phyloP scores from a whole-genome alignment of 2,113 vertebrate species.

The Sinocyclocheilus anshuiensis region DNA sequence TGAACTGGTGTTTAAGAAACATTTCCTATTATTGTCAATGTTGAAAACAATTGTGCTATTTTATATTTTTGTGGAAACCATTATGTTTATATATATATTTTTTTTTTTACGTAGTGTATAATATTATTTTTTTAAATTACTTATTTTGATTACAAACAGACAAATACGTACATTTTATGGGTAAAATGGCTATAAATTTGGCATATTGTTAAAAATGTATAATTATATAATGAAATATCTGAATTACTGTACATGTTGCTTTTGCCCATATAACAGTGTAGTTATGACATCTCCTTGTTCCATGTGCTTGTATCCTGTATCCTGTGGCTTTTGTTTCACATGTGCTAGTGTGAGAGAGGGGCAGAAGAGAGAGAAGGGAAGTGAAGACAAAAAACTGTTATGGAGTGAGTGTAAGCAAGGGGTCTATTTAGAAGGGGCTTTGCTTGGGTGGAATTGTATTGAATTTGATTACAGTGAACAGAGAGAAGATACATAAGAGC shows the following conservation, averaged over 20 bases:
- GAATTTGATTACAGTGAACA: conserved; percentile 42
- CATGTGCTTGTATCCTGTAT: neutral
- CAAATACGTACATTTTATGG: neutral
- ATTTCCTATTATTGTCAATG: neutral
- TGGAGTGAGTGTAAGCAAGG: conserved; percentile 10
- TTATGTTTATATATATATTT: neutral
- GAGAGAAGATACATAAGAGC: conserved; percentile 39
- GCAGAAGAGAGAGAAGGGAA: neutral
- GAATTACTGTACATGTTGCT: neutral
- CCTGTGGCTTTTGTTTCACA: conserved; percentile 6
- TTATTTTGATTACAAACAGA: neutral
- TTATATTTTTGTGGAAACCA: neutral
- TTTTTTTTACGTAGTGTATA: neutral
- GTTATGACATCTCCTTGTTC: neutral
- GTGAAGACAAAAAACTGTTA: neutral
- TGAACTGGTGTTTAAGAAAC: neutral
- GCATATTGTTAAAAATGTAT: neutral
- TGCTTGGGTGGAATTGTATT: conserved; percentile 46
- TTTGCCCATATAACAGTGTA: neutral
- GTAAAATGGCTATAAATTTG: neutral
- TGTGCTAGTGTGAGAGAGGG: neutral
- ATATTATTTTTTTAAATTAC: neutral
- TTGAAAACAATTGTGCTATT: neutral
- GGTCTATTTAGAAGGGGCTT: conserved; percentile 7
- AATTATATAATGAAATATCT: neutral